phyloP scores from a whole-genome alignment of 92 coral and sea anemone species.

The Siderastrea radians region DNA sequence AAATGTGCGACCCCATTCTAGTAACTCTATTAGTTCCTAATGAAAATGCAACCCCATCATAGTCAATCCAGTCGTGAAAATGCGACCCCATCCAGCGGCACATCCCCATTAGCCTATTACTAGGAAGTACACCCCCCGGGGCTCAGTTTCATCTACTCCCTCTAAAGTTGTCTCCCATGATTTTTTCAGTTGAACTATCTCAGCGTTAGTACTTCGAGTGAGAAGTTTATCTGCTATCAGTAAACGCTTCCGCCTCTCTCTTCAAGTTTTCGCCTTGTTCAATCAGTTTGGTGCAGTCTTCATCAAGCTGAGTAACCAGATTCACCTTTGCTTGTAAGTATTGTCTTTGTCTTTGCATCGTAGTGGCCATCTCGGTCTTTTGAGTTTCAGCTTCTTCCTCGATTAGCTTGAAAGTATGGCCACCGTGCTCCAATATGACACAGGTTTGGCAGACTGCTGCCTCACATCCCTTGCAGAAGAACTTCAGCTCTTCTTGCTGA shows the following conservation, averaged over 20 bases:
- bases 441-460: neutral
- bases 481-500: too few relatives aligned
- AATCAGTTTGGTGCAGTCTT: neutral
- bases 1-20: too few relatives aligned
- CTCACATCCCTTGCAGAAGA: neutral
- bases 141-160: too few relatives aligned
- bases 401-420: neutral
- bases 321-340: neutral
- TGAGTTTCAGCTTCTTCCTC: neutral
- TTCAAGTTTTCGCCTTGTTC: neutral
- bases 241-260: neutral
- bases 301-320: neutral
- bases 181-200: too few relatives aligned
- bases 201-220: neutral
- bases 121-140: too few relatives aligned
- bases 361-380: neutral
- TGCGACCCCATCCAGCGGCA: too few relatives aligned
- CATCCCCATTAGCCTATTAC: too few relatives aligned
- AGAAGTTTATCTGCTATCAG: neutral
- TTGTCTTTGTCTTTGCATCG: neutral
- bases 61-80: too few relatives aligned
- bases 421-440: neutral
- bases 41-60: too few relatives aligned
- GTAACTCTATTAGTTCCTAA: too few relatives aligned
- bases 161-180: too few relatives aligned